phyloP scores from a whole-genome alignment of 2,113 vertebrate species.

The Zosterops japonicus region DNA sequence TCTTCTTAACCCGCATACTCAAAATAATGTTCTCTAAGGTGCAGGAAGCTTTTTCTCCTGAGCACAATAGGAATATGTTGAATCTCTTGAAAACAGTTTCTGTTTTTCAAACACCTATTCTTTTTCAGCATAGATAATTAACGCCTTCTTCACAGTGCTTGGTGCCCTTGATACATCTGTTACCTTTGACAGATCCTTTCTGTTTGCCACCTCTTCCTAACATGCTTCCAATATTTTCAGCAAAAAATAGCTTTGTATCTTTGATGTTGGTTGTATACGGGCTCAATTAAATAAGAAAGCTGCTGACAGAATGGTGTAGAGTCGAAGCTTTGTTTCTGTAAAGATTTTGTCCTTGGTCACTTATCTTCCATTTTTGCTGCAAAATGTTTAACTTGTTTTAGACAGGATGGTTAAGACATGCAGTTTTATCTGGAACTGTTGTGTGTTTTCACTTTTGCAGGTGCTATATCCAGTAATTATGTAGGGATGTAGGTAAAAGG shows the following conservation, averaged over 20 bases:
- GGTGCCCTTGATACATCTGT: slow-evolving; percentile 43
- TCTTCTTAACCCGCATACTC: not conserved
- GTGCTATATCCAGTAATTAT: not conserved
- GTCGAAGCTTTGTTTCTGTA: slow-evolving; percentile 40
- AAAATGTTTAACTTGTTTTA: slow-evolving; percentile 7
- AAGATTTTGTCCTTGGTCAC: slow-evolving; percentile 61
- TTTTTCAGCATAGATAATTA: slow-evolving; percentile 54
- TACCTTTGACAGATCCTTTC: slow-evolving; percentile 52
- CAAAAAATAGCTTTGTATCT: slow-evolving; percentile 34
- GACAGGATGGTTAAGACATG: not conserved
- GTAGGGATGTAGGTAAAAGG: not conserved
- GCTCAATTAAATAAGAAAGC: slow-evolving; percentile 40
- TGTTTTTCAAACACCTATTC: slow-evolving; percentile 60
- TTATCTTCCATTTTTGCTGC: slow-evolving; percentile 25
- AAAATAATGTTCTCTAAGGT: not conserved
- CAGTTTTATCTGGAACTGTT: not conserved
- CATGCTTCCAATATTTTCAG: slow-evolving; percentile 21
- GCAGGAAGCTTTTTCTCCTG: slow-evolving; percentile 16
- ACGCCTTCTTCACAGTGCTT: slow-evolving; percentile 38
- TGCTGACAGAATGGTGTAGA: not conserved
- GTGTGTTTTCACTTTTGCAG: not conserved
- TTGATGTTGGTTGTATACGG: slow-evolving; percentile 26
- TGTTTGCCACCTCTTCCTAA: slow-evolving; percentile 38
- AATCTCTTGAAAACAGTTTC: slow-evolving; percentile 67
- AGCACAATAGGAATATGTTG: slow-evolving; percentile 52